Percentiles rank a stretch among this genome's conserved stretches.
These are phyloP conservation scores for Atta colombica DNA, from an alignment of 1,140 invertebrate genomes.

Conservation along the genomic window DNA sequence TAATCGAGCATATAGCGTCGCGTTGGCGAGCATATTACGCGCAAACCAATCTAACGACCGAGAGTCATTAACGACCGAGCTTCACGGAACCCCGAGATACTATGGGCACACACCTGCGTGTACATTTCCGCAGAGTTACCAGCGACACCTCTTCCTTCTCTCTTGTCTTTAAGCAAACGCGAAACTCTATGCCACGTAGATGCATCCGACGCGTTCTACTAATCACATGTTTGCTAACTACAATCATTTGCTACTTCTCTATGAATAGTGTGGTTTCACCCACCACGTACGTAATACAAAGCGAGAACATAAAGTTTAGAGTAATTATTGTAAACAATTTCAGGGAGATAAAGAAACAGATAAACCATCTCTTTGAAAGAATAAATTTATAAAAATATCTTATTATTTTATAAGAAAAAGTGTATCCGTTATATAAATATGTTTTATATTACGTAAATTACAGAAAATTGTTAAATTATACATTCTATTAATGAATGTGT, in stretches of 20 bases:
- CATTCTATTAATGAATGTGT: not conserved
- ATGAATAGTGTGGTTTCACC: not conserved
- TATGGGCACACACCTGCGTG: slow-evolving; percentile 69
- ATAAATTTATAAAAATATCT: not conserved
- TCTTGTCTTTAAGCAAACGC: slow-evolving; percentile 62
- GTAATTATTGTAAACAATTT: not conserved
- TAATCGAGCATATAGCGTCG: slow-evolving; percentile 68
- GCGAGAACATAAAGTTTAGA: not conserved
- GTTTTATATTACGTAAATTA: not conserved
- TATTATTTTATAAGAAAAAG: not conserved
- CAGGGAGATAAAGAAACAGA: not conserved
- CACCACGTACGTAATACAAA: not conserved
- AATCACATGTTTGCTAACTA: slow-evolving; percentile 64
- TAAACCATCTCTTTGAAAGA: not conserved
- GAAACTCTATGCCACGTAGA: slow-evolving; percentile 52
- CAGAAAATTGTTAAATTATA: not conserved
- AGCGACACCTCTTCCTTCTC: slow-evolving; percentile 54
- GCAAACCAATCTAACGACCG: slow-evolving; percentile 75
- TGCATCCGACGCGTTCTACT: slow-evolving; percentile 56
- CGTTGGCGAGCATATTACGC: slow-evolving; percentile 69
- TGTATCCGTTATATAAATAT: not conserved
- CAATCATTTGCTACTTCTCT: slow-evolving; percentile 52
- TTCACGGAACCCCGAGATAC: slow-evolving; percentile 60
- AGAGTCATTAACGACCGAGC: slow-evolving; percentile 71
- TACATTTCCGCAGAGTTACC: slow-evolving; percentile 62